phyloP scores from a whole-genome alignment of 2,113 vertebrate genomes.

The Erythrocercus mccallii region DNA sequence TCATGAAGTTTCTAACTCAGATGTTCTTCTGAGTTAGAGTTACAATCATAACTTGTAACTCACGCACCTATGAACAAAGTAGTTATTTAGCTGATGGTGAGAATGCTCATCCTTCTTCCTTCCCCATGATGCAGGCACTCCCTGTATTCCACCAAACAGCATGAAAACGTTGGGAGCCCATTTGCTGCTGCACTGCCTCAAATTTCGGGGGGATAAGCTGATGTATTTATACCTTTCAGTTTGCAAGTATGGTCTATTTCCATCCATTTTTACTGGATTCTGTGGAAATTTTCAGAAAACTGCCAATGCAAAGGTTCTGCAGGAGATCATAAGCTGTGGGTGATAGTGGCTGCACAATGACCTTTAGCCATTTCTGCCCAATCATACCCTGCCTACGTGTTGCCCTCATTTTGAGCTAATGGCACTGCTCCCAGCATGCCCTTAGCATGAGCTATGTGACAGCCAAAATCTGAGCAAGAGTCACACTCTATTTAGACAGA shows the following conservation, averaged over 20 bases:
- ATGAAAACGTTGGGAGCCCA: neutral
- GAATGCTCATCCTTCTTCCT: neutral
- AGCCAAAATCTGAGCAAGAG: neutral
- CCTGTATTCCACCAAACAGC: neutral
- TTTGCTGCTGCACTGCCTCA: neutral
- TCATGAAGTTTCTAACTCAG: neutral
- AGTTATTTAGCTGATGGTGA: neutral
- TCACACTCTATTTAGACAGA: neutral
- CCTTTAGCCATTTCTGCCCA: neutral
- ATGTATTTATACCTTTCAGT: neutral
- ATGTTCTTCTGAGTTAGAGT: neutral
- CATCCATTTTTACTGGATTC: neutral
- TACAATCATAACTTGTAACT: neutral
- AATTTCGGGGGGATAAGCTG: neutral
- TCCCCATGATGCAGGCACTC: neutral
- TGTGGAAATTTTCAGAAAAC: neutral
- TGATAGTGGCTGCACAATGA: neutral
- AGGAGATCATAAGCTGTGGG: neutral
- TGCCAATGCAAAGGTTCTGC: neutral
- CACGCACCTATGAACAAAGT: neutral
- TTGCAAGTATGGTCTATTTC: neutral
- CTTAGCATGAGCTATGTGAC: neutral
- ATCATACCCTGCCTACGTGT: neutral
- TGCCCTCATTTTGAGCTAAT: neutral
- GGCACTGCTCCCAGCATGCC: neutral